phyloP scores from a whole-genome alignment of 2,888 invertebrate species.

The Drosophila buzzatii region DNA sequence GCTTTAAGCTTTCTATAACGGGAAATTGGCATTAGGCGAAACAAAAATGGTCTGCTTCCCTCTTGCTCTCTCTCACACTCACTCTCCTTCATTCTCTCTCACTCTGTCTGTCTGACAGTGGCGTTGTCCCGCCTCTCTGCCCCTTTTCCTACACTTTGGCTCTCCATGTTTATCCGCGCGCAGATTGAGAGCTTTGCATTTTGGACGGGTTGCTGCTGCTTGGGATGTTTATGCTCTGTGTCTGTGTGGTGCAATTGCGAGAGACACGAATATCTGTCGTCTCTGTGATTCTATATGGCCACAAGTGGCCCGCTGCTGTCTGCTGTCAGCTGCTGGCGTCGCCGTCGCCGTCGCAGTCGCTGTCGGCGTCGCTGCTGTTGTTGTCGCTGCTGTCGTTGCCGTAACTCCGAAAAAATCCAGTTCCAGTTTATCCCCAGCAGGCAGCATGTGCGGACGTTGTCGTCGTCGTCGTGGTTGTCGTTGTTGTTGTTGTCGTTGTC shows the following conservation, averaged over 20 bases:
- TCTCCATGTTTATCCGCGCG: conserved; percentile 39
- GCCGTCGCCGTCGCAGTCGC: conserved; percentile 2
- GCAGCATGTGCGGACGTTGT: conserved; percentile 84
- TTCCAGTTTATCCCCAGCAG: conserved; percentile 85
- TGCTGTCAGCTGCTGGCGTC: conserved; percentile 24
- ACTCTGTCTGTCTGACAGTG: not conserved
- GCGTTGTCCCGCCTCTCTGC: not conserved
- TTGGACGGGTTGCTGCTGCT: conserved; percentile 49
- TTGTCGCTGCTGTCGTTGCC: conserved; percentile 37
- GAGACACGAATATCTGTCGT: conserved; percentile 63
- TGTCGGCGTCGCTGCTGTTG: not conserved
- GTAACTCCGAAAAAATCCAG: conserved; percentile 81
- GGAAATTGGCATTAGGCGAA: conserved; percentile 36
- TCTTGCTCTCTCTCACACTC: not conserved
- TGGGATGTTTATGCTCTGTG: conserved; percentile 56
- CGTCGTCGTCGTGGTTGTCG: conserved; percentile 54
- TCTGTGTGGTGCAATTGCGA: conserved; percentile 38
- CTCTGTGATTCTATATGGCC: conserved; percentile 68
- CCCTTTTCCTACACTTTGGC: conserved; percentile 10
- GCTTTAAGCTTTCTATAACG: conserved; percentile 30
- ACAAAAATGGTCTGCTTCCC: conserved; percentile 2
- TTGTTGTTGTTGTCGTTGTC: conserved; percentile 27
- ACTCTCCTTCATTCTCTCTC: not conserved
- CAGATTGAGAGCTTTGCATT: conserved; percentile 59
- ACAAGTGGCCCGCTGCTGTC: conserved; percentile 49